Evolutionary conservation across 35 echinoderm and acorn worm genomes (phyloP).

Genomic region (Strongylocentrotus purpuratus): DNA sequence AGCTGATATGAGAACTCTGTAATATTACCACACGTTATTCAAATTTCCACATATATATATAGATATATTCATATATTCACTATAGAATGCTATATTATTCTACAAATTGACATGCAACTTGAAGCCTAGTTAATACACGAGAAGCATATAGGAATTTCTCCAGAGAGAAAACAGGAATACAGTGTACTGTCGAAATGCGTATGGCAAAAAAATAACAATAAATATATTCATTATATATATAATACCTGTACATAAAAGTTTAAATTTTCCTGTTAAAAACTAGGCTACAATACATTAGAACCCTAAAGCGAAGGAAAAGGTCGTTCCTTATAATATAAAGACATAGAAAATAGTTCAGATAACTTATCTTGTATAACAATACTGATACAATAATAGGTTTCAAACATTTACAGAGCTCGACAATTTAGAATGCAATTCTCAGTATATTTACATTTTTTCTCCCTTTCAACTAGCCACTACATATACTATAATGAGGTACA

Average conservation of each 20-base stretch:
- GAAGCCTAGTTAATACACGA: background rate
- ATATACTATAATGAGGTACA: slow-evolving; percentile 30
- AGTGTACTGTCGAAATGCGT: slow-evolving; percentile 24
- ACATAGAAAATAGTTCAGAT: slow-evolving; percentile 40
- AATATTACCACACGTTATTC: slow-evolving; percentile 22
- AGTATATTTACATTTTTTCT: slow-evolving; percentile 12
- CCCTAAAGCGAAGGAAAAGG: background rate
- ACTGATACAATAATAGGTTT: slow-evolving; percentile 24
- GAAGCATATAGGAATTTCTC: background rate
- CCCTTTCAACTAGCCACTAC: background rate
- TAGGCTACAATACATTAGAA: slow-evolving; percentile 23
- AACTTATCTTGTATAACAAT: slow-evolving; percentile 44
- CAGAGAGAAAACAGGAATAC: background rate
- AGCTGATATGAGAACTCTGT: slow-evolving; percentile 26
- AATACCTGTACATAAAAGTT: slow-evolving; percentile 38
- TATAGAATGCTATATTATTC: background rate
- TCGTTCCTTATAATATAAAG: slow-evolving; percentile 18
- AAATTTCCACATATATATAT: slow-evolving; percentile 39
- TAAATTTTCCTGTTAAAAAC: slow-evolving; percentile 20
- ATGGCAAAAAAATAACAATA: slow-evolving; percentile 45
- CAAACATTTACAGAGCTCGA: slow-evolving; percentile 32
- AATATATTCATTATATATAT: slow-evolving; percentile 49
- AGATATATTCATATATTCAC: background rate
- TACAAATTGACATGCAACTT: slow-evolving; percentile 15
- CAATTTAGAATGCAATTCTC: background rate